A percentile compares a stretch with the other conserved stretches of the same genome.
Evolutionary conservation across 2,113 vertebrate species (phyloP).

Genomic region (Clarias batrachus): DNA sequence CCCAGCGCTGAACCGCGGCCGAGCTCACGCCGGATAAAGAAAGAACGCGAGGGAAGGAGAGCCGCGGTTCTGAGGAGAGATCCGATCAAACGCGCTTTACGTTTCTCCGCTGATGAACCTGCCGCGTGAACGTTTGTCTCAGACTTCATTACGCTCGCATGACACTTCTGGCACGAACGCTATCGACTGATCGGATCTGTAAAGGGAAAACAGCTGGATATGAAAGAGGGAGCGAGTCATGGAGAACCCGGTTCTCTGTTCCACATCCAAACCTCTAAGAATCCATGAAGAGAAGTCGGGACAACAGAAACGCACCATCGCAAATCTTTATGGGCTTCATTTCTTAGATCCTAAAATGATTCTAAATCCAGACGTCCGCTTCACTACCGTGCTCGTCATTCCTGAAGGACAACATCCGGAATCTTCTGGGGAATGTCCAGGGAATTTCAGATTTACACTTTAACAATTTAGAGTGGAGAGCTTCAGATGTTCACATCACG

Average conservation of each 20-base stretch:
- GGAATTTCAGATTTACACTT: background rate
- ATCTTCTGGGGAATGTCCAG: background rate
- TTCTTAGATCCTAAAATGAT: background rate
- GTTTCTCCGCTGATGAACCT: background rate
- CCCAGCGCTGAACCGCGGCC: conserved; percentile 62
- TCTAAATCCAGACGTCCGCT: background rate
- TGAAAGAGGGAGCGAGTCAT: background rate
- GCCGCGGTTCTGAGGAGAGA: background rate
- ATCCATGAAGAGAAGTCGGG: background rate
- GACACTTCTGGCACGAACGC: background rate
- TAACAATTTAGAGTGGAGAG: too few species aligned
- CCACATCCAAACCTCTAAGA: background rate
- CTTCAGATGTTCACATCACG: too few species aligned
- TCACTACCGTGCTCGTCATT: background rate
- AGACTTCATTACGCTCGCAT: conserved; percentile 2
- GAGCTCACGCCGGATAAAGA: conserved; percentile 60
- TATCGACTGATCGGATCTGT: conserved; percentile 10
- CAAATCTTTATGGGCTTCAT: background rate
- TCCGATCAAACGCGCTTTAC: conserved; percentile 4
- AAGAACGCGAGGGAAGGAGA: background rate
- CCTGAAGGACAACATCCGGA: background rate
- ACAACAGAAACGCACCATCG: background rate
- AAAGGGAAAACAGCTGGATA: conserved; percentile 8
- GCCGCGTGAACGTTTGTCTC: background rate
- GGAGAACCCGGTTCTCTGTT: background rate